These are phyloP conservation scores for Macrotis lagotis DNA, from an alignment of 2,113 vertebrate genomes.

Conservation along the genomic window DNA sequence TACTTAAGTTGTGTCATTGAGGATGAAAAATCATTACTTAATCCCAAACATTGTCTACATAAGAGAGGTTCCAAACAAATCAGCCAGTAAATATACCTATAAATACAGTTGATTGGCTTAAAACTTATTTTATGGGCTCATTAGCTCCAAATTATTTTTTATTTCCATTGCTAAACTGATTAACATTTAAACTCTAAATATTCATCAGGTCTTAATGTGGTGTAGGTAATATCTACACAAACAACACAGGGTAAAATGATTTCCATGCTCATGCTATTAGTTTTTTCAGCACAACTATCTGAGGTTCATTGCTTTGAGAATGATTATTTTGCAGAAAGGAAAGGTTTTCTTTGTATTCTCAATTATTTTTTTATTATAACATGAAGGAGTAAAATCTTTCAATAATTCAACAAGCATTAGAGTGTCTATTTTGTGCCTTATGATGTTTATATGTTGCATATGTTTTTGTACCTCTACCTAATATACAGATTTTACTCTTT, in stretches of 20 bases:
- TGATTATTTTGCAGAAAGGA: background rate
- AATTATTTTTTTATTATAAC: background rate
- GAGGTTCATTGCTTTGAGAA: constrained; percentile 27
- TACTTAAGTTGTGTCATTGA: constrained; percentile 55
- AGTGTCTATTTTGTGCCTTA: background rate
- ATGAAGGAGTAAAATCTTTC: background rate
- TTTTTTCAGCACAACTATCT: constrained; percentile 23
- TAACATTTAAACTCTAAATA: constrained; percentile 40
- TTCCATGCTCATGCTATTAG: constrained; percentile 23
- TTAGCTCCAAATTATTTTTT: background rate
- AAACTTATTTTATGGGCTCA: constrained; percentile 20
- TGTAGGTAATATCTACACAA: constrained; percentile 25
- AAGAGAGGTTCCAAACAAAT: constrained; percentile 32
- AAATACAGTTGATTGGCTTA: background rate
- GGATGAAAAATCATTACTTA: constrained; percentile 17
- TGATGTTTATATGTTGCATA: background rate
- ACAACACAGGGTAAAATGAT: constrained; percentile 55
- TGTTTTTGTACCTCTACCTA: background rate
- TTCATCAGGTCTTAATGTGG: constrained; percentile 55
- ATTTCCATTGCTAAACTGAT: constrained; percentile 49
- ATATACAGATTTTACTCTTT: background rate
- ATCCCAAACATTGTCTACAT: constrained; percentile 24
- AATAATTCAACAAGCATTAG: background rate
- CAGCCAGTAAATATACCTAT: background rate
- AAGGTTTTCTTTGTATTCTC: background rate